Evolutionary conservation across 1,140 invertebrate genomes (phyloP), one percentile per base, ranked within the genome.

Genomic region (Macrobrachium rosenbergii): DNA sequence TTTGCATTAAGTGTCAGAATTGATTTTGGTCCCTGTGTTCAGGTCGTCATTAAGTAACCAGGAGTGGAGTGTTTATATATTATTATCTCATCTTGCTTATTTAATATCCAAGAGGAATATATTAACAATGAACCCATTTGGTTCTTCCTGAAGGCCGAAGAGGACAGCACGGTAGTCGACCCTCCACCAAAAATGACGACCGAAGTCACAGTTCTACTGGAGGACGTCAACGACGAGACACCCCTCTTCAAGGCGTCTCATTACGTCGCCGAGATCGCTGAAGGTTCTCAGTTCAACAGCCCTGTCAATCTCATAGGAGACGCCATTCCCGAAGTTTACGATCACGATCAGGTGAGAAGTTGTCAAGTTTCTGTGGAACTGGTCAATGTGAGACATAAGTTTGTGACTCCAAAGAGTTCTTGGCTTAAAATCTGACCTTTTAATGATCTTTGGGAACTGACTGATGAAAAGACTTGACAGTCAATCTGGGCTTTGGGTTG

Each of bases 141-240:
- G 7, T n/a, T 17, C 14, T n/a, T 64, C 37, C 28, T 23, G 45
- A 89, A 96, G 95, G 95, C 95, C 19, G 94, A 94, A 88, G 95
- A 96, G 93, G 92, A 95, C 89, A 91, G 94, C 89, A 90, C 92
- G 86, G 91, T 91, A 91, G 90, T 95, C 90, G 91, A 92, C 83
- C 96, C 96, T 10, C 91, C 94, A 28, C 96, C 96, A 0, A 95
- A 94, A 79, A 95, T 95, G 0, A 95, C 94, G 11, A 98, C 97
- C 0, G 96, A 98, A 92, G 95, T 98, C 0, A 98, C 97, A 0
- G 94, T 99, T 59, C 97, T 98, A 83, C 93, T 99, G 12, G 95
- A 95, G n/a, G 98, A 99, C 93, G 95, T 98, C 0, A 99, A 99
- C 91, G 98, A 99, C 93, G 97, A 99, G 93, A 95, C 94, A 5